Conservation (phyloP, 1,140 invertebrate genomes). For the Campodea augens region DNA sequence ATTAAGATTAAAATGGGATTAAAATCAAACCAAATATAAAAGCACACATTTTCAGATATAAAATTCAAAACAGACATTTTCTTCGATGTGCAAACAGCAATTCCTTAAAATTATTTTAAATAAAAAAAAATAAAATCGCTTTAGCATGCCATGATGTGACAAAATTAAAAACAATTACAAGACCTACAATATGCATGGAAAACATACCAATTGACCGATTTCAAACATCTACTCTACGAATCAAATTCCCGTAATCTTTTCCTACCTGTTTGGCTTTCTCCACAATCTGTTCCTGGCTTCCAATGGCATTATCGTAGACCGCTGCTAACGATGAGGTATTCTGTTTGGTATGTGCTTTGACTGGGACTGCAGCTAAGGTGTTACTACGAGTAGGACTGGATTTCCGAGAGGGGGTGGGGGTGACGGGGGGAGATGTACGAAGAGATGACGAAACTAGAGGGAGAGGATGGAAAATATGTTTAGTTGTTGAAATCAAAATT, state of each 20-base stretch:
- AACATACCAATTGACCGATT: neutral
- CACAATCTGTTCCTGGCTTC: slow-evolving; percentile 56
- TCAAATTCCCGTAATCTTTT: neutral
- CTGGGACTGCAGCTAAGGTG: too few species aligned
- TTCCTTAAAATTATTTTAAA: slow-evolving; percentile 4
- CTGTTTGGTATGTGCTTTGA: too few species aligned
- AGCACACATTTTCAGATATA: slow-evolving; percentile 1
- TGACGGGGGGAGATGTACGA: too few species aligned
- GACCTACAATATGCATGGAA: too few species aligned
- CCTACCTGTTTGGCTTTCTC: slow-evolving; percentile 65
- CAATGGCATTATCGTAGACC: slow-evolving; percentile 29
- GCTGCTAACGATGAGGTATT: slow-evolving; percentile 29
- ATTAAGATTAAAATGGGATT: slow-evolving; percentile 6
- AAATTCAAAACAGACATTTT: neutral
- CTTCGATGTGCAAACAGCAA: neutral
- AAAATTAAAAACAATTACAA: slow-evolving; percentile 5
- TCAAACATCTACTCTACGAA: neutral
- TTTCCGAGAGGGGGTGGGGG: too few species aligned
- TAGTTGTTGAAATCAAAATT: too few species aligned
- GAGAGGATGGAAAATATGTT: too few species aligned
- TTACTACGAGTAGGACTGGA: too few species aligned
- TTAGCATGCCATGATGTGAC: neutral
- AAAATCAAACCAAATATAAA: slow-evolving; percentile 11
- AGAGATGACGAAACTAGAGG: too few species aligned
- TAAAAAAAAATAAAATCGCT: neutral